phyloP scores from a whole-genome alignment of 1,140 invertebrate genomes.

The Pinna nobilis region DNA sequence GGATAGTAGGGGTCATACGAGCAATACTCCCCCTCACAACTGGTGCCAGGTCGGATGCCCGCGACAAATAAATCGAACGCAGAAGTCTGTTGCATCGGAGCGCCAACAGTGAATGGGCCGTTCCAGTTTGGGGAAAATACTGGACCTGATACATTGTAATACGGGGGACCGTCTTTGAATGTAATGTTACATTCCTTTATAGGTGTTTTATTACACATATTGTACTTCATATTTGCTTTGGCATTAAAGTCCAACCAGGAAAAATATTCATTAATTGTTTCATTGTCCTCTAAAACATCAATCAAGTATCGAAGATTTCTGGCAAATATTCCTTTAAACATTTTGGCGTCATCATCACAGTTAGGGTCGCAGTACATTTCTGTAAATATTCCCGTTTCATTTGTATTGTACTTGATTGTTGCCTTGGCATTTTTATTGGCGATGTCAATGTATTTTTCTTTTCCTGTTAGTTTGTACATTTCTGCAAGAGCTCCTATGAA shows the following conservation, averaged over 20 bases:
- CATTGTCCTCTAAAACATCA: conserved; percentile 35
- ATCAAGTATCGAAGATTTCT: conserved; percentile 52
- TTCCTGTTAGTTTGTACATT: conserved; percentile 44
- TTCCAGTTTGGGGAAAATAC: conserved; percentile 52
- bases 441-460: conserved; percentile 28
- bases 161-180: conserved; percentile 54
- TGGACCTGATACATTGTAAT: conserved; percentile 50
- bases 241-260: conserved; percentile 46
- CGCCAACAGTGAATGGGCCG: conserved; percentile 48
- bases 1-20: conserved; percentile 47
- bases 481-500: conserved; percentile 48
- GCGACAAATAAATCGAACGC: conserved; percentile 51
- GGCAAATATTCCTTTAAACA: conserved; percentile 55
- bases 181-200: conserved; percentile 50
- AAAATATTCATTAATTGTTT: conserved; percentile 25
- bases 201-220: conserved; percentile 45
- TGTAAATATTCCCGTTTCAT: conserved; percentile 39
- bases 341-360: conserved; percentile 47
- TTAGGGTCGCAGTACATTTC: conserved; percentile 51
- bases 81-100: conserved; percentile 53
- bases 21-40: conserved; percentile 44
- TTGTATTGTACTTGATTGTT: conserved; percentile 38
- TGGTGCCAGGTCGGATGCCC: conserved; percentile 41
- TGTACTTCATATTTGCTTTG: conserved; percentile 37
- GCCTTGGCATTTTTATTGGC: conserved; percentile 41